A percentile compares a stretch with the other conserved stretches of the same genome.
phyloP scores from a whole-genome alignment of 1,140 invertebrate species.

The Aleiodes sp. region DNA sequence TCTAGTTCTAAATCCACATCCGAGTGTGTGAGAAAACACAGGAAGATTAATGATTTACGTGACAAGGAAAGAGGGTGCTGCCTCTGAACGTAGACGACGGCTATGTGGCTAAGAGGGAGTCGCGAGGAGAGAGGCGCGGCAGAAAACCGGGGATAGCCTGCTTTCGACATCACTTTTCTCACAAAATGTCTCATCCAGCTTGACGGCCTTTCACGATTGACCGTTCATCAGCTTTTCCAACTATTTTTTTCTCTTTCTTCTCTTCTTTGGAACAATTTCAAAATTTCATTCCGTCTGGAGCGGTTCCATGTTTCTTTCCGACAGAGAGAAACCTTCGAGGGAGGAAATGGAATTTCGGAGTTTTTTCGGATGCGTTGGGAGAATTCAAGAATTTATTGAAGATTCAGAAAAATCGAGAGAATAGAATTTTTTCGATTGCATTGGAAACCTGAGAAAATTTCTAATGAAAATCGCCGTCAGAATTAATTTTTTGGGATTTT shows the following conservation, averaged over 20 bases:
- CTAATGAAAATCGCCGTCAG: too few relatives aligned
- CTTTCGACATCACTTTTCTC: slow-evolving; percentile 16
- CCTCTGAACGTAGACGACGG: slow-evolving; percentile 44
- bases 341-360: too few relatives aligned
- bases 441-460: too few relatives aligned
- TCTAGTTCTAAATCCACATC: slow-evolving; percentile 65
- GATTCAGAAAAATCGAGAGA: too few relatives aligned
- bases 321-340: too few relatives aligned
- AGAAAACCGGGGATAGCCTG: slow-evolving; percentile 5
- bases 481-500: too few relatives aligned
- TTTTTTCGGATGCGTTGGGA: too few relatives aligned
- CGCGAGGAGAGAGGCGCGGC: neutral
- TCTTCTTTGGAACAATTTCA: neutral
- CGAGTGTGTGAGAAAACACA: slow-evolving; percentile 64
- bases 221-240: neutral
- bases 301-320: neutral
- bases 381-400: too few relatives aligned
- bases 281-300: neutral
- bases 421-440: too few relatives aligned
- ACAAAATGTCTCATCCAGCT: slow-evolving; percentile 14
- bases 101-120: slow-evolving; percentile 28
- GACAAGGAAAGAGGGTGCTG: slow-evolving; percentile 53
- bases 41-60: slow-evolving; percentile 66
- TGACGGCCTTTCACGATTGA: slow-evolving; percentile 14
- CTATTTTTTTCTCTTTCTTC: neutral